These are phyloP conservation scores for Patella caerulea DNA, from an alignment of 2,888 invertebrate species.

Conservation along the genomic window DNA sequence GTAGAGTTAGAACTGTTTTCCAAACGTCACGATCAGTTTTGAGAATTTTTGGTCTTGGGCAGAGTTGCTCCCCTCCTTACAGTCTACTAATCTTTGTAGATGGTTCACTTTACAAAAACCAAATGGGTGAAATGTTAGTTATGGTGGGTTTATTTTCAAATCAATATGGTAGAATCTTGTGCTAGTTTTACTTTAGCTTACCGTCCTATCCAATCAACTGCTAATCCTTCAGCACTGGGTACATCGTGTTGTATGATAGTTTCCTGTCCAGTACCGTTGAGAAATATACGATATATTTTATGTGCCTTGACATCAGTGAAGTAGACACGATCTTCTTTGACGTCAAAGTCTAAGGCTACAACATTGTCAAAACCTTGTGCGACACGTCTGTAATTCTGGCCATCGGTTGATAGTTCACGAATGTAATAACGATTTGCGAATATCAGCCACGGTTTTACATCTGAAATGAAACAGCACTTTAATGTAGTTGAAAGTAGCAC, in stretches of 20 bases:
- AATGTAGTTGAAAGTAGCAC: not conserved
- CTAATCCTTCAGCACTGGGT: constrained; percentile 60
- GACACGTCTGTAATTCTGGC: constrained; percentile 83
- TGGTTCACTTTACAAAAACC: no score
- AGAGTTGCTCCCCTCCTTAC: no score
- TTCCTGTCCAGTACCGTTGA: constrained; percentile 69
- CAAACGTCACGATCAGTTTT: no score
- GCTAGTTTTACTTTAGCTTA: constrained; percentile 19
- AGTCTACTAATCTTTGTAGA: no score
- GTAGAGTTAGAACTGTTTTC: no score
- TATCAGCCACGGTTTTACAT: constrained; percentile 69
- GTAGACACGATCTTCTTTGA: constrained; percentile 57
- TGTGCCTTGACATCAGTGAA: constrained; percentile 59
- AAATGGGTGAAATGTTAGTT: no score
- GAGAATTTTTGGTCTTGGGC: no score
- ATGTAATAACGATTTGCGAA: constrained; percentile 95
- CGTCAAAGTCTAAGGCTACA: constrained; percentile 75
- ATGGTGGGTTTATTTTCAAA: no score
- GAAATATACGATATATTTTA: constrained; percentile 60
- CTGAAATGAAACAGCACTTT: constrained; percentile 37
- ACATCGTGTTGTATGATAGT: constrained; percentile 58
- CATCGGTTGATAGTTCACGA: constrained; percentile 93
- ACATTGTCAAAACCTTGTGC: constrained; percentile 97
- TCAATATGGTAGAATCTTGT: no score
- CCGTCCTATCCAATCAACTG: constrained; percentile 79